Conservation (phyloP, 2,888 invertebrate genomes). For the Phaedon cochleariae region DNA sequence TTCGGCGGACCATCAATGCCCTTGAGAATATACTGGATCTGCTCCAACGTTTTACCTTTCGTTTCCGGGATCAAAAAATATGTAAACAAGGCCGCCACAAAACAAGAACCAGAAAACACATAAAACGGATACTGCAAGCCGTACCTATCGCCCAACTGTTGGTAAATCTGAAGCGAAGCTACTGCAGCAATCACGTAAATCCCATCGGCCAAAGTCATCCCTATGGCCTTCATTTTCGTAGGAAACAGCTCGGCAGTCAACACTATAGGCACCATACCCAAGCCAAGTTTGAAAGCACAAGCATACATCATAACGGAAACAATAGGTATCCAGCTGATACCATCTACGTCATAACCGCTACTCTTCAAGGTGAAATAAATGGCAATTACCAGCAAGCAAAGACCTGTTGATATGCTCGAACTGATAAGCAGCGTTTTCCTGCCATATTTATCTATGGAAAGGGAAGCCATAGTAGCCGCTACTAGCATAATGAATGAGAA, state of each 20-base stretch:
- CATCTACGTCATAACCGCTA: slow-evolving; percentile 46
- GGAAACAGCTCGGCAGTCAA: slow-evolving; percentile 59
- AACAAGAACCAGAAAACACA: slow-evolving; percentile 46
- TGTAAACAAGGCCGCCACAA: slow-evolving; percentile 48
- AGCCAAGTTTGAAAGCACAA: slow-evolving; percentile 55
- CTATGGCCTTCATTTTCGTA: slow-evolving; percentile 58
- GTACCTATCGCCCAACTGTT: slow-evolving; percentile 45
- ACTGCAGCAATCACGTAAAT: slow-evolving; percentile 54
- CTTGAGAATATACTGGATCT: slow-evolving; percentile 33
- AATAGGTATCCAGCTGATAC: slow-evolving; percentile 57
- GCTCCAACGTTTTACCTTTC: slow-evolving; percentile 33
- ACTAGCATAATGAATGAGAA: slow-evolving; percentile 56
- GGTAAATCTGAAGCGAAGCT: slow-evolving; percentile 53
- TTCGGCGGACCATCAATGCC: slow-evolving; percentile 4
- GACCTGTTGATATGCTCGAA: slow-evolving; percentile 55
- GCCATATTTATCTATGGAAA: slow-evolving; percentile 57
- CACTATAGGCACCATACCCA: slow-evolving; percentile 59
- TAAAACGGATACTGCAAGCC: slow-evolving; percentile 57
- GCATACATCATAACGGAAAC: slow-evolving; percentile 57
- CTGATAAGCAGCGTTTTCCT: slow-evolving; percentile 53
- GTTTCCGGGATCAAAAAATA: slow-evolving; percentile 51
- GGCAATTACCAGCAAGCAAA: slow-evolving; percentile 54
- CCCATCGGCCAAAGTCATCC: slow-evolving; percentile 57
- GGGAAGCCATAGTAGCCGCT: slow-evolving; percentile 52
- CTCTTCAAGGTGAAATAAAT: slow-evolving; percentile 57